Conservation (phyloP, 2,797 vertebrate species). For the Mormyrus proboscirostris region DNA sequence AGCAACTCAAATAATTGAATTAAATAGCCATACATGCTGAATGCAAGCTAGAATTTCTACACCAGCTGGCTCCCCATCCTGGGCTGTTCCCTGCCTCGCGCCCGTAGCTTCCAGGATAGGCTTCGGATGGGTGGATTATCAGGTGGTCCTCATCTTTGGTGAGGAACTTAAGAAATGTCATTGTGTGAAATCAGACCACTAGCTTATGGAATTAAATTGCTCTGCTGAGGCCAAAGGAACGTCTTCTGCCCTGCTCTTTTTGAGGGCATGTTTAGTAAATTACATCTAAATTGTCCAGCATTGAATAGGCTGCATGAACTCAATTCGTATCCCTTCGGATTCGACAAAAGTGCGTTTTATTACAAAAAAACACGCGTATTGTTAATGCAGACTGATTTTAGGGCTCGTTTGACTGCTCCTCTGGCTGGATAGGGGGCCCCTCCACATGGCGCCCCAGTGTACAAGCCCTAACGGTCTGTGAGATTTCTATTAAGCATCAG, state of each 20-base stretch:
- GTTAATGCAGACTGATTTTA: not conserved
- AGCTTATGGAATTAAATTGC: not conserved
- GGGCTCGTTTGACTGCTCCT: not conserved
- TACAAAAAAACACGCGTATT: not conserved
- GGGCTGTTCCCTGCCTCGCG: not conserved
- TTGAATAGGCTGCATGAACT: not conserved
- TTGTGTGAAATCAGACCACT: not conserved
- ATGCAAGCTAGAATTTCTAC: not conserved
- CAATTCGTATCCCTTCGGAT: not conserved
- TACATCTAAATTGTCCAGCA: not conserved
- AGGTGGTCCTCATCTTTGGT: not conserved
- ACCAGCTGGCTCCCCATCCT: not conserved
- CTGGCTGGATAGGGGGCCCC: not conserved
- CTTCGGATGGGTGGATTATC: not conserved
- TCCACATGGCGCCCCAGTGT: not conserved
- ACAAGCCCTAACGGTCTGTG: not conserved
- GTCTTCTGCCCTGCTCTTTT: not conserved
- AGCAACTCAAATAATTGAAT: not conserved
- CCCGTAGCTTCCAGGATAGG: not conserved
- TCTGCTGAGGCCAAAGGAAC: not conserved
- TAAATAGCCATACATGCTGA: not conserved
- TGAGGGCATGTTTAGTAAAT: not conserved
- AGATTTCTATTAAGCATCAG: not conserved
- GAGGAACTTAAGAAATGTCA: not conserved
- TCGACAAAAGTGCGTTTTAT: not conserved